Percentiles rank a stretch among this genome's conserved stretches.
These are phyloP conservation scores for Zaprionus kolodkinae DNA, from an alignment of 1,140 invertebrate species.

Conservation along the genomic window DNA sequence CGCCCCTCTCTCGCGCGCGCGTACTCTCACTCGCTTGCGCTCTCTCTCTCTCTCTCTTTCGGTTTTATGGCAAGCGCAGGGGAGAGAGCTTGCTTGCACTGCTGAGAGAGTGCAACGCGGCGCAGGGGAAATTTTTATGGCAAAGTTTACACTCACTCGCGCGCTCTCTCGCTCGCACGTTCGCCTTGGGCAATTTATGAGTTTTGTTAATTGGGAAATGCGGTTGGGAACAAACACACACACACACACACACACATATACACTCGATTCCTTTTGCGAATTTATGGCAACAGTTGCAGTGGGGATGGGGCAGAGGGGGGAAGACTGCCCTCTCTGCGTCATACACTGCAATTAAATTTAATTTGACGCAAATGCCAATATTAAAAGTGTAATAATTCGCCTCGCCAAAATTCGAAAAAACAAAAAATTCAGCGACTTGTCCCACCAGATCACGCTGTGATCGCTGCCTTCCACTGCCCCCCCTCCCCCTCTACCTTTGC, in stretches of 20 bases:
- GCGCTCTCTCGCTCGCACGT: constrained; percentile 39
- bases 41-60: constrained; percentile 44
- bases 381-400: constrained; percentile 77
- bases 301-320: neutral
- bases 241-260: too few relatives aligned
- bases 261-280: constrained; percentile 11
- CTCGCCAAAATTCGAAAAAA: neutral
- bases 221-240: constrained; percentile 35
- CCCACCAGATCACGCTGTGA: constrained; percentile 3
- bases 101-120: constrained; percentile 49
- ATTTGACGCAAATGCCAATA: constrained; percentile 78
- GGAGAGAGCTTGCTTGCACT: neutral
- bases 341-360: constrained; percentile 75
- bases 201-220: constrained; percentile 75
- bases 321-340: constrained; percentile 4
- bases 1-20: constrained; percentile 41
- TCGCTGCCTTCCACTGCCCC: neutral
- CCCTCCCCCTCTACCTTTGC: neutral
- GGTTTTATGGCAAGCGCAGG: constrained; percentile 60
- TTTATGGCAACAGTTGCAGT: neutral
- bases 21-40: constrained; percentile 43
- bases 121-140: constrained; percentile 57
- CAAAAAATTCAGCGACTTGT: constrained; percentile 7
- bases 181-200: constrained; percentile 59
- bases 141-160: neutral